Percentiles rank a stretch among this genome's conserved stretches.
Conservation (phyloP, 2,888 invertebrate genomes). For the Hoplodrina ambigua region DNA sequence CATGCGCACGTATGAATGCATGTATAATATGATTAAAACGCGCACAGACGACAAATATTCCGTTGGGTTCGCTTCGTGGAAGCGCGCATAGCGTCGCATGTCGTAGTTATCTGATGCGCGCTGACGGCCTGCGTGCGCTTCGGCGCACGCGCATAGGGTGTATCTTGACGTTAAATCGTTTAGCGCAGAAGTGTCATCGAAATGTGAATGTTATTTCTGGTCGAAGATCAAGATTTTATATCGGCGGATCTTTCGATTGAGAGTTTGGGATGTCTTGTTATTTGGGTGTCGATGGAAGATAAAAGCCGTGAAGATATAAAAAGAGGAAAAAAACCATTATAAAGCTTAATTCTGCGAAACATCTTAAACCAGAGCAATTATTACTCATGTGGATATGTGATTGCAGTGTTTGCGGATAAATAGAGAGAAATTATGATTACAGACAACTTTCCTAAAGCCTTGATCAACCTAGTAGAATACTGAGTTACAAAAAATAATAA, state of each 20-base stretch:
- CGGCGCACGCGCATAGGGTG: constrained; percentile 68
- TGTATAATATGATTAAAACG: constrained; percentile 61
- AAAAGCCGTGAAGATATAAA: background rate
- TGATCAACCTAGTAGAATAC: too few relatives aligned
- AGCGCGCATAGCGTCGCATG: constrained; percentile 66
- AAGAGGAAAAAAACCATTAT: background rate
- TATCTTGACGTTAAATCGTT: constrained; percentile 70
- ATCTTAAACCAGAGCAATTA: background rate
- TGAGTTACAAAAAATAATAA: too few relatives aligned
- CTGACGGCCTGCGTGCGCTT: constrained; percentile 76
- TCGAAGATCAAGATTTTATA: constrained; percentile 45
- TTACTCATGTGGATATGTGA: background rate
- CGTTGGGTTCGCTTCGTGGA: constrained; percentile 67
- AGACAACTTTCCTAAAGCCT: too few relatives aligned
- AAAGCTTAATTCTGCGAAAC: constrained; percentile 24
- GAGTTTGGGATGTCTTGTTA: constrained; percentile 9
- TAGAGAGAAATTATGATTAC: too few relatives aligned
- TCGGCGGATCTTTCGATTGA: constrained; percentile 35
- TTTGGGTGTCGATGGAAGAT: constrained; percentile 8
- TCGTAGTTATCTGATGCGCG: constrained; percentile 79
- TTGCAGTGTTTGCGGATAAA: too few relatives aligned
- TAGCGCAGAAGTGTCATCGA: constrained; percentile 58
- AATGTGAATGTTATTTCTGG: constrained; percentile 50
- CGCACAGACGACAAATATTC: constrained; percentile 69
- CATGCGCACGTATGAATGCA: constrained; percentile 57